Evolutionary conservation across 2,113 vertebrate species (phyloP).

Genomic region (Oreochromis aureus): DNA sequence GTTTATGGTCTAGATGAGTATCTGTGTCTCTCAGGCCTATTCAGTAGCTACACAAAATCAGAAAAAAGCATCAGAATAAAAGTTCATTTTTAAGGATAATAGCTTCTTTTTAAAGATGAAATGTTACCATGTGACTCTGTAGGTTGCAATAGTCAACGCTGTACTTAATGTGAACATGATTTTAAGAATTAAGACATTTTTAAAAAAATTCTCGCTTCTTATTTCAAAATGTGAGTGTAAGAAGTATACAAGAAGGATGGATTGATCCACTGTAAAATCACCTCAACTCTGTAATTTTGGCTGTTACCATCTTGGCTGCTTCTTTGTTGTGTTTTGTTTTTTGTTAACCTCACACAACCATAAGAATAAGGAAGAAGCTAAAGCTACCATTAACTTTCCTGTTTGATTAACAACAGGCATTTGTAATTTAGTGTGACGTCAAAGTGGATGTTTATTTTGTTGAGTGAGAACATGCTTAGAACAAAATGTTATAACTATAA

Average conservation of each 20-base stretch:
- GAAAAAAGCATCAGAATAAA: neutral
- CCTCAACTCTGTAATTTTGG: neutral
- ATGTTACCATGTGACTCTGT: neutral
- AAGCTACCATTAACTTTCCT: neutral
- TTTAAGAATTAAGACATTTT: neutral
- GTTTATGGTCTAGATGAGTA: neutral
- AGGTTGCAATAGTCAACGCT: neutral
- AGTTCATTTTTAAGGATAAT: neutral
- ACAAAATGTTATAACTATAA: neutral
- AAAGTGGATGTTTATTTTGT: neutral
- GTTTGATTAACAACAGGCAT: neutral
- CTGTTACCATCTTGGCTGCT: neutral
- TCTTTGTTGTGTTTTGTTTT: neutral
- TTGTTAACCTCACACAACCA: neutral
- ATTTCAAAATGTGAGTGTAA: neutral
- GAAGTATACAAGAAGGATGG: neutral
- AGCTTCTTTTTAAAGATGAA: neutral
- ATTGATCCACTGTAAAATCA: neutral
- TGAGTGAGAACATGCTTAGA: neutral
- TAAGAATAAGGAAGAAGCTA: neutral
- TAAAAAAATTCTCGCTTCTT: neutral
- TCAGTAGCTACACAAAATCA: neutral
- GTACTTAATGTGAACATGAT: neutral
- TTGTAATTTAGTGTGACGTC: neutral
- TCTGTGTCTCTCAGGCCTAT: neutral